Evolutionary conservation across 2,797 vertebrate genomes (phyloP), one percentile per base, ranked within the genome.

Genomic region (Orestias chungarensis): DNA sequence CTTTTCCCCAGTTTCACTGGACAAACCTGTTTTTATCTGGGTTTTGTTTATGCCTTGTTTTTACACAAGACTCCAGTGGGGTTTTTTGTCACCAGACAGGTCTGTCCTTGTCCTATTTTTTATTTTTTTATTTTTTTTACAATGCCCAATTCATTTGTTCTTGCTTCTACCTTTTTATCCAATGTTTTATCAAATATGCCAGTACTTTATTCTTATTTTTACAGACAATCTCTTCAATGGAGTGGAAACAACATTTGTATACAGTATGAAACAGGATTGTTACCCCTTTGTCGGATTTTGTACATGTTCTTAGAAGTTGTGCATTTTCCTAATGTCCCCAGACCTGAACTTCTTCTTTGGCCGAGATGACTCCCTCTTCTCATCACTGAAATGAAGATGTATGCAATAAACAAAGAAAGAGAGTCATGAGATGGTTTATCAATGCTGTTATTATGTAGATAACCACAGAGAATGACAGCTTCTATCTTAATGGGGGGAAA

Each of bases 281-380:
- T 73, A 98, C 96, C 92, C n/a, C 94, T 91, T 81, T 97, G 95
- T 62, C 96, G 93, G 86, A 96, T 98, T 86, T 96, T 96, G 89
- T 98, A 97, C 92, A 98, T 96, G 90, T 97, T 97, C 90, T 96
- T 96, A 38, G 96, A 93, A 94, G 71, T 97, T 93, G 74, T 96
- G 91, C 93, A 97, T 97, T 68, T 95, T 95, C 86, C 87, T 94
- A 88, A 96, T 93, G 86, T 97, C 96, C 6, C 83, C 91, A 35
- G 95, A 81, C 47, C 92, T 88, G 78, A 96, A 92, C 3, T 89
- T 95, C 80, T 89, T 95, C 80, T 93, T 95, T 72, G 95, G 84
- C 82, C 95, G 95, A 43, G 85, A 62, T 3, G 79, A 38, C 17
- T 76, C 78, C 71, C 73, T 92, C 80, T 80, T 95, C 91, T 93